These are phyloP conservation scores for Syndactyla subalaris DNA, from an alignment of 2,797 vertebrate genomes.

Conservation along the genomic window DNA sequence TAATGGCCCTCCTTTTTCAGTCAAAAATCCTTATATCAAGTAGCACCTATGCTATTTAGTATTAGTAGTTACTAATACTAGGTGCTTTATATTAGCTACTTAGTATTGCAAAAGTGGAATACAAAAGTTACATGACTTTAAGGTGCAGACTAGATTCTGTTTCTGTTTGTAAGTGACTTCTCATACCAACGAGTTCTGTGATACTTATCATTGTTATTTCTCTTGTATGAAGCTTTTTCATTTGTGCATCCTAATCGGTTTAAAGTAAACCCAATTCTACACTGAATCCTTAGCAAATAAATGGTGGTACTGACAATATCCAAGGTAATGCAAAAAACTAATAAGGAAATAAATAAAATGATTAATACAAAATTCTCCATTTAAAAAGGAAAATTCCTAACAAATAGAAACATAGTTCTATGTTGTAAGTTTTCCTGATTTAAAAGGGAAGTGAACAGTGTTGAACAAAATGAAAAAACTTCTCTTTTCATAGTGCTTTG, in stretches of 20 bases:
- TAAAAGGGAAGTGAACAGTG: neutral
- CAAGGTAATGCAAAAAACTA: neutral
- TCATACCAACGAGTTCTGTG: neutral
- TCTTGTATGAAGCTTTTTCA: neutral
- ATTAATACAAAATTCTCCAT: neutral
- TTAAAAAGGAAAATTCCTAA: neutral
- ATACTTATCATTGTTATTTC: neutral
- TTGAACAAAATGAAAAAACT: neutral
- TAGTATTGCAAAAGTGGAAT: neutral
- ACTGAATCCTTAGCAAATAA: neutral
- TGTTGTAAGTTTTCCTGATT: neutral
- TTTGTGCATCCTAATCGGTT: neutral
- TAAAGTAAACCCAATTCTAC: neutral
- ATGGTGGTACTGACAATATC: neutral
- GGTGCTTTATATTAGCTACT: neutral
- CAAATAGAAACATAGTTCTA: neutral
- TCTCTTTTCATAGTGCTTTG: neutral
- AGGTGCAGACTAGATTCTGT: neutral
- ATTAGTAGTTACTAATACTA: neutral
- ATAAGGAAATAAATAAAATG: neutral
- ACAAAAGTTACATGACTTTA: neutral
- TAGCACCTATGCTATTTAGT: neutral
- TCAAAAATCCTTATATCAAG: neutral
- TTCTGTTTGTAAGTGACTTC: neutral
- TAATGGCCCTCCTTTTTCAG: neutral